Conservation (phyloP, 2,797 vertebrate species). For the Sebastes jordani region DNA sequence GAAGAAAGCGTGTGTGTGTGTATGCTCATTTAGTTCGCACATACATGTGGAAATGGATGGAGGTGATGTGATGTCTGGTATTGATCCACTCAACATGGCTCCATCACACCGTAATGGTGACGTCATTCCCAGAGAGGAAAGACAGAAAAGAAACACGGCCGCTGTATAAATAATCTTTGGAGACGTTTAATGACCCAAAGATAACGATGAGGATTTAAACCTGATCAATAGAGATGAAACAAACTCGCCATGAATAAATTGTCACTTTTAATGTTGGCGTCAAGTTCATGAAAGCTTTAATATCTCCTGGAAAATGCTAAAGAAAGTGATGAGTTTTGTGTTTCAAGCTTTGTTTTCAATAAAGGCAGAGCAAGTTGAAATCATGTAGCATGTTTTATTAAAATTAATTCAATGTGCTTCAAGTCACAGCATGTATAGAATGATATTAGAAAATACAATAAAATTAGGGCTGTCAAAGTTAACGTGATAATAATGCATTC, state of each 20-base stretch:
- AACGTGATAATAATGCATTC: too few relatives aligned
- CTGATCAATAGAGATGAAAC: constrained; percentile 58
- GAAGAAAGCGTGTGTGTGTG: not conserved
- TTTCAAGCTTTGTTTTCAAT: not conserved
- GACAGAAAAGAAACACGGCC: constrained; percentile 12
- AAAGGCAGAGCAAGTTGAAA: not conserved
- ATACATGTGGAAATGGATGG: constrained; percentile 58
- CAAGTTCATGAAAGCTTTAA: constrained; percentile 12
- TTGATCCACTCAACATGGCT: constrained; percentile 78
- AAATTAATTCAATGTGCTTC: not conserved
- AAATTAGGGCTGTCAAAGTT: not conserved
- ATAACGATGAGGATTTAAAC: constrained; percentile 56
- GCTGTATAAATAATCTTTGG: constrained; percentile 36
- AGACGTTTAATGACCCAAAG: constrained; percentile 48
- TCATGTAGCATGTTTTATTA: not conserved
- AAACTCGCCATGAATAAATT: constrained; percentile 18
- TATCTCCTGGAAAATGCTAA: not conserved
- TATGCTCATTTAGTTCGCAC: not conserved
- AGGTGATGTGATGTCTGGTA: constrained; percentile 82
- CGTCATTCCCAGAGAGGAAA: constrained; percentile 46
- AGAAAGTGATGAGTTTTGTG: not conserved
- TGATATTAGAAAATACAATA: not conserved
- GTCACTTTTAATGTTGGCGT: constrained; percentile 13
- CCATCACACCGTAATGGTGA: constrained; percentile 70
- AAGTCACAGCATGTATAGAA: not conserved